Evolutionary conservation across 2,888 invertebrate species (phyloP), one percentile per base, ranked within the genome.

Genomic region (Tholera decimalis): DNA sequence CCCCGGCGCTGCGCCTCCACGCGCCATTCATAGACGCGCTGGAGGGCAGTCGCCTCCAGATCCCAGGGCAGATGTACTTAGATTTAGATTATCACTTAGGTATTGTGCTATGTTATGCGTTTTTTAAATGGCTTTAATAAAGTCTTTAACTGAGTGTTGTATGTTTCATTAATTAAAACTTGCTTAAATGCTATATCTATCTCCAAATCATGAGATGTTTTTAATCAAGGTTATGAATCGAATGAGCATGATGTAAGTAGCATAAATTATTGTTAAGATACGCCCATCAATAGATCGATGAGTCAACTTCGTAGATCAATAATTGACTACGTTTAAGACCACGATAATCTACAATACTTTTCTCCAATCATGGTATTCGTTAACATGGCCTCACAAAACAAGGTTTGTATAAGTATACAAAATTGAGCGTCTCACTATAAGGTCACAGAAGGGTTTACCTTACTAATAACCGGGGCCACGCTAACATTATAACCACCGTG

Each of bases 31-130:
- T n/a, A n/a, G n/a, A n/a, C n/a, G n/a, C n/a, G n/a, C n/a, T n/a
- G n/a, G n/a, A n/a, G n/a, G n/a, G n/a, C n/a, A n/a, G n/a, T n/a
- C n/a, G n/a, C n/a, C n/a, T n/a, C n/a, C n/a, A n/a, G n/a, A n/a
- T n/a, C n/a, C n/a, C n/a, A n/a, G n/a, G n/a, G n/a, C n/a, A 71
- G 64, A 58, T 68, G 68, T 71, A 71, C 68, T 44, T 61, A 68
- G 78, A 83, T 83, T 83, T 41, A 44, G 64, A 65, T 61, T 66
- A 72, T 77, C 66, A 61, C 49, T 61, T 75, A 44, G 1, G 20
- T 43, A 37, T n/a, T 20, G 15, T n/a, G 3, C 30, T n/a, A n/a
- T 11, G 9, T 50, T 41, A 35, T 15, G 5, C 1, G 28, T 44
- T 26, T 39, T n/a, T 49, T 22, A n/a, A 33, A 44, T 20, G 20